Evolutionary conservation across 2,888 invertebrate species (phyloP).

Genomic region (Chirona hameri): DNA sequence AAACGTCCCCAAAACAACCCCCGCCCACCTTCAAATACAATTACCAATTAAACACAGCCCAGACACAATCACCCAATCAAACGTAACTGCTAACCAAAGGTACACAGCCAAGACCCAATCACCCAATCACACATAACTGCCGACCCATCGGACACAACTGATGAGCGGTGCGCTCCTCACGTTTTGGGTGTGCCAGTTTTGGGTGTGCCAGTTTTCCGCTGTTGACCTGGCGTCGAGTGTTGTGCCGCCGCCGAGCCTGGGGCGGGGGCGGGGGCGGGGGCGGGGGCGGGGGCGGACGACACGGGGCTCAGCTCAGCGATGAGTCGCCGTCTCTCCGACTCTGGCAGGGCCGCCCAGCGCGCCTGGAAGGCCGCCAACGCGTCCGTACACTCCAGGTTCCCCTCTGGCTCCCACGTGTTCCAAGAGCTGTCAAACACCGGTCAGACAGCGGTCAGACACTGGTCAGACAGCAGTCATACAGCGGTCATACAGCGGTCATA

Average conservation of each 20-base stretch:
- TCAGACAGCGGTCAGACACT: neutral
- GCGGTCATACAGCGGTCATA: no score
- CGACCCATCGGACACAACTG: no score
- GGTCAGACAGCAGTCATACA: no score
- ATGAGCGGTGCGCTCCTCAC: neutral
- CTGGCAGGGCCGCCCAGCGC: neutral
- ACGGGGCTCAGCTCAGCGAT: neutral
- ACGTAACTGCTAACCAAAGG: no score
- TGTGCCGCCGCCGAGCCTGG: neutral
- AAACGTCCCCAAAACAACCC: no score
- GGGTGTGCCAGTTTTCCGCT: neutral
- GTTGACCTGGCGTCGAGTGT: neutral
- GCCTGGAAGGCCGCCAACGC: neutral
- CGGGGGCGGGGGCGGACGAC: neutral
- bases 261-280: neutral
- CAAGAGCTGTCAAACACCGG: neutral
- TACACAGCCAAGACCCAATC: no score
- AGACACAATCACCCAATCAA: no score
- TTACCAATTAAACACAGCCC: no score
- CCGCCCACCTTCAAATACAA: no score
- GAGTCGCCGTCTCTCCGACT: neutral
- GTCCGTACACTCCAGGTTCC: neutral
- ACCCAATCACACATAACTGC: no score
- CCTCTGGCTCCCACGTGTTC: constrained; percentile 22
- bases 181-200: neutral